phyloP scores from a whole-genome alignment of 2,888 invertebrate genomes.

The Drosophila formosana region DNA sequence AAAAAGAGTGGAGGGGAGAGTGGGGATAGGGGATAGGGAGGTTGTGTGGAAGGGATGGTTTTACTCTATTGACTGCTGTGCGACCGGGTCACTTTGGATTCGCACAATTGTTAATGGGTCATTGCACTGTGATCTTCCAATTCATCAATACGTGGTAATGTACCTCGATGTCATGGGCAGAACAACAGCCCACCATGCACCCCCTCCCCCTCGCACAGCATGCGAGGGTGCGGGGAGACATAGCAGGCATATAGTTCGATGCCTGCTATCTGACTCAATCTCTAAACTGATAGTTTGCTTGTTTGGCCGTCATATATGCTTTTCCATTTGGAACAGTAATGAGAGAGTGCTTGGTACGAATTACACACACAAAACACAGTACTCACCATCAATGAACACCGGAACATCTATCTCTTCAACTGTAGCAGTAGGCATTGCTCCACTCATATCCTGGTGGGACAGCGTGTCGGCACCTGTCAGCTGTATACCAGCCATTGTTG shows the following conservation, averaged over 20 bases:
- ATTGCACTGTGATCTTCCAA: constrained; percentile 83
- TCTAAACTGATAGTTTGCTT: constrained; percentile 66
- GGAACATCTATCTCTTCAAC: constrained; percentile 84
- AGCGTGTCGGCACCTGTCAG: constrained; percentile 81
- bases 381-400: constrained; percentile 85
- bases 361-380: constrained; percentile 81
- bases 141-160: constrained; percentile 63
- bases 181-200: constrained; percentile 29
- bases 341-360: constrained; percentile 77
- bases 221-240: neutral
- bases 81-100: constrained; percentile 35
- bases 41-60: neutral
- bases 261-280: constrained; percentile 77
- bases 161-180: constrained; percentile 78
- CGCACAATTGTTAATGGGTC: constrained; percentile 77
- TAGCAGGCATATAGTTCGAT: constrained; percentile 29
- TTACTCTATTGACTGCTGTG: constrained; percentile 49
- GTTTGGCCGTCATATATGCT: neutral
- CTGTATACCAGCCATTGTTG: constrained; percentile 83
- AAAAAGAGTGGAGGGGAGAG: neutral
- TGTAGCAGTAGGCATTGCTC: constrained; percentile 85
- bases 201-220: neutral
- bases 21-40: neutral
- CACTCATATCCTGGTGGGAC: constrained; percentile 83
- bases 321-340: constrained; percentile 62